Conservation (phyloP, 2,113 vertebrate genomes). For the Poicephalus meyeri region DNA sequence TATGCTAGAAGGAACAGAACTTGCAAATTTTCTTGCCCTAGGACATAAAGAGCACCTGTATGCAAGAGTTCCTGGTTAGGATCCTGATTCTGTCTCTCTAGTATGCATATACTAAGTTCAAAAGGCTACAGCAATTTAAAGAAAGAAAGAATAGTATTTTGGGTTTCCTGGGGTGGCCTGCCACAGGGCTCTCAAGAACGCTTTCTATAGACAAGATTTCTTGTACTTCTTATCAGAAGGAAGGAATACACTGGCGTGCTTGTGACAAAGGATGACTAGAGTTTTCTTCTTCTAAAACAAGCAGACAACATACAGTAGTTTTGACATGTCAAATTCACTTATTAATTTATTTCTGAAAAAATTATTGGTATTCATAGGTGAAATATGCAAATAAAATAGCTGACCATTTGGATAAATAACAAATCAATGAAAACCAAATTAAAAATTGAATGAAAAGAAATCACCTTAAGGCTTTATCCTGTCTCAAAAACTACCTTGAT, state of each 20-base stretch:
- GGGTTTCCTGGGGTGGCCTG: background rate
- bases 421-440: background rate
- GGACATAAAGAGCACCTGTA: background rate
- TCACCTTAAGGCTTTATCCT: background rate
- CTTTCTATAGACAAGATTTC: background rate
- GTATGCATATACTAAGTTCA: background rate
- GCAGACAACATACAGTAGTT: background rate
- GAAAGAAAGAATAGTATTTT: background rate
- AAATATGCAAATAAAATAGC: background rate
- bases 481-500: background rate
- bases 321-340: background rate
- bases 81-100: background rate
- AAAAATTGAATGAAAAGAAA: background rate
- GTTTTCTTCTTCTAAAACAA: background rate
- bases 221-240: background rate
- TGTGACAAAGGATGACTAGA: background rate
- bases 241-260: background rate
- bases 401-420: background rate
- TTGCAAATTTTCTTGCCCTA: background rate
- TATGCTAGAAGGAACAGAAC: background rate
- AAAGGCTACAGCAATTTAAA: background rate
- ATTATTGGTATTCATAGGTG: background rate
- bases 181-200: background rate
- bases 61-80: background rate
- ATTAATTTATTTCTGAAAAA: background rate